A percentile compares a stretch with the other conserved stretches of the same genome.
Conservation (phyloP, 2,888 invertebrate genomes). For the Callyntrura guangdongensis region DNA sequence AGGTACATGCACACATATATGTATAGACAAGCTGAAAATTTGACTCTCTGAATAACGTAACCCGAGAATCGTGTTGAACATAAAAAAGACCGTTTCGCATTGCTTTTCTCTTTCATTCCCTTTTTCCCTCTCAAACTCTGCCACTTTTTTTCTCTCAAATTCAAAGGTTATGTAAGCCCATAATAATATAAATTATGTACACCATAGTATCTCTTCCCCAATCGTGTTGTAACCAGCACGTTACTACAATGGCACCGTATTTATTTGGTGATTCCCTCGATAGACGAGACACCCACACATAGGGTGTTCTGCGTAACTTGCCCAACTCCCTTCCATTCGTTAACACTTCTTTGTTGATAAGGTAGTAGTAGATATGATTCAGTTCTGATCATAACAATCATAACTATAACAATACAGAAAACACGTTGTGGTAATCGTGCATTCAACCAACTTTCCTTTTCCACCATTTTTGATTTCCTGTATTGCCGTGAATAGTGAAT, state of each 20-base stretch:
- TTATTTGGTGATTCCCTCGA: slow-evolving; percentile 27
- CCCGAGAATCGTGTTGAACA: neutral
- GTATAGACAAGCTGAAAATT: neutral
- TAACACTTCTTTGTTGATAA: slow-evolving; percentile 29
- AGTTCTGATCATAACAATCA: neutral
- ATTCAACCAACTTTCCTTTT: slow-evolving; percentile 13
- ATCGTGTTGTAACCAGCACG: neutral
- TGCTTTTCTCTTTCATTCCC: slow-evolving; percentile 8
- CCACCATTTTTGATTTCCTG: neutral
- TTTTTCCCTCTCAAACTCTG: neutral
- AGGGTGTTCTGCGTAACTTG: neutral
- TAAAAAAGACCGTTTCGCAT: slow-evolving; percentile 44
- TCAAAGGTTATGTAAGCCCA: too few relatives aligned
- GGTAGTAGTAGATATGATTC: too few relatives aligned
- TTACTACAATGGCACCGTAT: slow-evolving; percentile 11
- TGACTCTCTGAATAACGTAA: neutral
- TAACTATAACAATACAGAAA: slow-evolving; percentile 26
- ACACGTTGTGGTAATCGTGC: slow-evolving; percentile 26
- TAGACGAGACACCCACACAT: neutral
- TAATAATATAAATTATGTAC: too few relatives aligned
- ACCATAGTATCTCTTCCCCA: neutral
- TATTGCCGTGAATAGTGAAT: too few relatives aligned
- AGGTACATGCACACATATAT: too few relatives aligned
- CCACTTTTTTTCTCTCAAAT: neutral
- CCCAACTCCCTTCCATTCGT: neutral